These are phyloP conservation scores for Syritta pipiens DNA, from an alignment of 2,888 invertebrate genomes.

Conservation along the genomic window DNA sequence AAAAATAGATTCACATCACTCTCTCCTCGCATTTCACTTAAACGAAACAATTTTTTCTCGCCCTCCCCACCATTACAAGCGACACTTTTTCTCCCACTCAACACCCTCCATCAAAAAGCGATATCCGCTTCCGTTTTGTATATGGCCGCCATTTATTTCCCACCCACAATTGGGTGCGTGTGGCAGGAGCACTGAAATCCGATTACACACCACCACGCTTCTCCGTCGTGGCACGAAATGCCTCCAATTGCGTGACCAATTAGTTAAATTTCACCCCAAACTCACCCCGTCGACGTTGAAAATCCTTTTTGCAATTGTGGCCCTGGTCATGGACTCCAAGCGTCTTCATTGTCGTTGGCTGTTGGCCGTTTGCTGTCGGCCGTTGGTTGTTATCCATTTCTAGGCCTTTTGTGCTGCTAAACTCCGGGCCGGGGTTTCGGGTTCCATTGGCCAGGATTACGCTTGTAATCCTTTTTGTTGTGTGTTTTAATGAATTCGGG, in stretches of 20 bases:
- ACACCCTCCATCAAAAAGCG: background rate
- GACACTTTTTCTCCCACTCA: background rate
- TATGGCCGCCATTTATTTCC: background rate
- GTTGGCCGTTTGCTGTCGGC: too few relatives aligned
- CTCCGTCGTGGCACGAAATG: background rate
- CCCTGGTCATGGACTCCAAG: too few relatives aligned
- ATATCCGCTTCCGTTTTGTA: background rate
- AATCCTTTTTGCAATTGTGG: too few relatives aligned
- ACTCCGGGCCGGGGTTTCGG: too few relatives aligned
- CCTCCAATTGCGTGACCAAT: conserved; percentile 58
- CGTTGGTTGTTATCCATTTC: too few relatives aligned
- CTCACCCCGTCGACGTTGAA: conserved; percentile 28
- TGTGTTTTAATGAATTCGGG: conserved; percentile 41
- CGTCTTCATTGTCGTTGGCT: too few relatives aligned
- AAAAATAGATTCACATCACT: conserved; percentile 9
- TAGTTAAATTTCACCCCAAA: conserved; percentile 47
- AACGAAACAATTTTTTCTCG: conserved; percentile 13
- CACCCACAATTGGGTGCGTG: conserved; percentile 2
- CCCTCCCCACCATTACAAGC: background rate
- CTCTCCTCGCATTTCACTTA: conserved; percentile 26
- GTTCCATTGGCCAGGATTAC: too few relatives aligned
- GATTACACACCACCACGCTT: conserved; percentile 43
- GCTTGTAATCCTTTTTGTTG: conserved; percentile 59
- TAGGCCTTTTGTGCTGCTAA: too few relatives aligned
- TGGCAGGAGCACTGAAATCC: conserved; percentile 33